Evolutionary conservation across 1,140 invertebrate genomes (phyloP).

Genomic region (Saxidomus purpurata): DNA sequence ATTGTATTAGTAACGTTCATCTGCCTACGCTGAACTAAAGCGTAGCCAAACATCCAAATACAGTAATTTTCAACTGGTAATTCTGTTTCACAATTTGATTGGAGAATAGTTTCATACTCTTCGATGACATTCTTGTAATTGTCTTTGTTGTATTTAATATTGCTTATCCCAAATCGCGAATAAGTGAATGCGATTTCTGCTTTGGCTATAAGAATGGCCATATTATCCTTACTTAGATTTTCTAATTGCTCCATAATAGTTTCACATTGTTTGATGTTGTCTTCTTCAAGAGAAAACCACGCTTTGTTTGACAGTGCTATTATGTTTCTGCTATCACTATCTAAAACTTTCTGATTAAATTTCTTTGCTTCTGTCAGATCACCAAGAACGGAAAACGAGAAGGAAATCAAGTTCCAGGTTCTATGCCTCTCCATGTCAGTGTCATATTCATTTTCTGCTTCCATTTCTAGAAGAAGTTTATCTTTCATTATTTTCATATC

Average conservation of each 20-base stretch:
- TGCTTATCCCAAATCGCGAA: not conserved
- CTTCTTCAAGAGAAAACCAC: not conserved
- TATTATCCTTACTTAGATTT: not conserved
- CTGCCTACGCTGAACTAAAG: not conserved
- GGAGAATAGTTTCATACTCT: not conserved
- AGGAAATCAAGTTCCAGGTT: no score
- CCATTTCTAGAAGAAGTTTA: no score
- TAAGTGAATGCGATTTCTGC: no score
- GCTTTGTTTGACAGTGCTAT: no score
- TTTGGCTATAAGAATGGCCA: not conserved
- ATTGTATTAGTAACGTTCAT: not conserved
- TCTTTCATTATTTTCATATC: no score
- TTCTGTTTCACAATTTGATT: no score
- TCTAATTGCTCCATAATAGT: not conserved
- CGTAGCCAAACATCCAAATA: constrained; percentile 29
- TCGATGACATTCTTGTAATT: not conserved
- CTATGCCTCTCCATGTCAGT: no score
- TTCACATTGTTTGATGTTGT: not conserved
- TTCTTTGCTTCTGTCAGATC: not conserved
- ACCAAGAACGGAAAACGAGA: not conserved
- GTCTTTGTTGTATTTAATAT: not conserved
- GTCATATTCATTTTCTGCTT: no score
- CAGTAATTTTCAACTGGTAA: not conserved
- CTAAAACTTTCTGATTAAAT: not conserved
- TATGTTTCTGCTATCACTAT: not conserved